Percentiles rank a stretch among this genome's conserved stretches.
These are phyloP conservation scores for Anastatus disparis DNA, from an alignment of 1,140 invertebrate species.

Conservation along the genomic window DNA sequence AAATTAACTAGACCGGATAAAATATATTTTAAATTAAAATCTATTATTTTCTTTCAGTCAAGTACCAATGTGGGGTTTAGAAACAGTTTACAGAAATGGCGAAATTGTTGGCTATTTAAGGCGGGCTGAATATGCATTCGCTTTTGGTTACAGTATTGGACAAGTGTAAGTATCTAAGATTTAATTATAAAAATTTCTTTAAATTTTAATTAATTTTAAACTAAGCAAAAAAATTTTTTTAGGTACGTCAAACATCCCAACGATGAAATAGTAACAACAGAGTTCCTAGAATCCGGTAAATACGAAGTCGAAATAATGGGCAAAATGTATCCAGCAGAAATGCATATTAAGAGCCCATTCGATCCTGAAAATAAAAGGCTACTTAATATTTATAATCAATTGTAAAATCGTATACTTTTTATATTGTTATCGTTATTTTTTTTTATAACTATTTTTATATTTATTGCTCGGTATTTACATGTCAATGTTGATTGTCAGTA, in stretches of 20 bases:
- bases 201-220: conserved; percentile 7
- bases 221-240: conserved; percentile 37
- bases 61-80: conserved; percentile 82
- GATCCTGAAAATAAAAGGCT: conserved; percentile 77
- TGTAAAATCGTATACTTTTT: not conserved
- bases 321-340: conserved; percentile 73
- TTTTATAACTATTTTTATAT: conserved; percentile 1
- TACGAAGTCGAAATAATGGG: conserved; percentile 87
- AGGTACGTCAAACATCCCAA: conserved; percentile 70
- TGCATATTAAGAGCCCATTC: conserved; percentile 81
- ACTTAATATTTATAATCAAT: conserved; percentile 31
- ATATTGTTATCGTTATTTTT: not conserved
- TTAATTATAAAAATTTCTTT: not conserved
- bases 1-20: too few species aligned
- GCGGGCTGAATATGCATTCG: conserved; percentile 82
- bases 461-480: conserved; percentile 2
- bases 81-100: conserved; percentile 84
- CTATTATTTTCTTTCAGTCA: conserved; percentile 60
- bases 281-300: conserved; percentile 76
- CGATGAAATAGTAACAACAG: conserved; percentile 70
- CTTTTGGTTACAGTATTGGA: conserved; percentile 77
- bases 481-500: not conserved
- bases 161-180: conserved; percentile 68
- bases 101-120: conserved; percentile 81
- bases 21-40: too few species aligned